Conservation (phyloP, 1,140 invertebrate species). For the Chironomus striatipennis region DNA sequence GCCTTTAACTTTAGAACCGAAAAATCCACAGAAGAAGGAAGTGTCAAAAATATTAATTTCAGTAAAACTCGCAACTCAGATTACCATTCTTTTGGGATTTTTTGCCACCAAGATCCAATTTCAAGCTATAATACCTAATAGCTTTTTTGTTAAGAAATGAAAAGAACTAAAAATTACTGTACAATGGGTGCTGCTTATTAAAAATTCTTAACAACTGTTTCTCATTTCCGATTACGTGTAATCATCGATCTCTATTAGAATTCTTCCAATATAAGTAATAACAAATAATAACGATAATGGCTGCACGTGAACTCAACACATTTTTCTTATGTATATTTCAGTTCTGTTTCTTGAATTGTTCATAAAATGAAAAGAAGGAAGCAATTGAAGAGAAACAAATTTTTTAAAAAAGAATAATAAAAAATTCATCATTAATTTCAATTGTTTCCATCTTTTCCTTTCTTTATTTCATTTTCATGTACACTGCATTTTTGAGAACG, state of each 20-base stretch:
- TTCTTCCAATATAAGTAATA: not conserved
- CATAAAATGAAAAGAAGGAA: not conserved
- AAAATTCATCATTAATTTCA: not conserved
- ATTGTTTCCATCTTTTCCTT: not conserved
- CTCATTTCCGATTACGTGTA: not conserved
- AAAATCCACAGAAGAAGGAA: too few relatives aligned
- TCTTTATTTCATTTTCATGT: not conserved
- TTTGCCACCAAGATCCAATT: too few relatives aligned
- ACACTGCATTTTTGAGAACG: too few relatives aligned
- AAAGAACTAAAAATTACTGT: too few relatives aligned
- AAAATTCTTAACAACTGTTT: not conserved
- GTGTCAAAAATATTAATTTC: too few relatives aligned
- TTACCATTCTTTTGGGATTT: too few relatives aligned
- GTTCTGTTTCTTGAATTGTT: not conserved
- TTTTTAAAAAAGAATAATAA: not conserved
- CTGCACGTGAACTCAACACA: not conserved
- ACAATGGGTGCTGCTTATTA: not conserved
- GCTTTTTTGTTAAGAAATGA: too few relatives aligned
- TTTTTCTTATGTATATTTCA: not conserved
- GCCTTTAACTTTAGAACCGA: too few relatives aligned
- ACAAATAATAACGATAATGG: not conserved
- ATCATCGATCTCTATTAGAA: not conserved
- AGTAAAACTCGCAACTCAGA: too few relatives aligned
- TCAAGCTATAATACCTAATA: too few relatives aligned
- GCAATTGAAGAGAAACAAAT: not conserved